Base-by-base conservation (phyloP, 2,797 vertebrate genomes). In the Rachycentron canadum region DNA sequence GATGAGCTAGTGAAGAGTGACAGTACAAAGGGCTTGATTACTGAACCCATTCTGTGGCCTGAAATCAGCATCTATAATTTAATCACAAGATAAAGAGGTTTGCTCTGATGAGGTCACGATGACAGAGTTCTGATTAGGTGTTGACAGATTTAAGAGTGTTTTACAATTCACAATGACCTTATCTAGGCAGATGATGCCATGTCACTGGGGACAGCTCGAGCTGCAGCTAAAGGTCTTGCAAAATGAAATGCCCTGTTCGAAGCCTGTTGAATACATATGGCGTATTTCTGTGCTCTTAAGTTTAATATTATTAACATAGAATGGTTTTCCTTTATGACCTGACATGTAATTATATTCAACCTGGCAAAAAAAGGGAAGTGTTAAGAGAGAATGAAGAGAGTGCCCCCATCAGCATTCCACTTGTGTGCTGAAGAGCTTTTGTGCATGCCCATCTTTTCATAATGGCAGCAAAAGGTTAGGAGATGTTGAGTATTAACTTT, bases 21-120 rank as follows among this genome's bases (percentile, higher is more conserved):
- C 32, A 63, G 41, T 21, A 50, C 71, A 66, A 76, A 68, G 45
- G 16, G 28, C n/a, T 53, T 82, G 83, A 86, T 86, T 74, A 63
- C 41, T 52, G 56, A 81, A 74, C 25, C 60, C 30, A 8, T 47
- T 65, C 40, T 57, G 45, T 57, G 64, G 55, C 58, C 72, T 76
- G 28, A 88, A 87, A 83, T 84, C 76, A 86, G 76, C 69, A 81
- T 83, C 47, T 69, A 49, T 73, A 74, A 88, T 87, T 70, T 59
- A 81, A 87, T 81, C 73, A 85, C 40, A 63, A 66, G 65, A 82
- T 76, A 13, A 85, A 78, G 23, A 32, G 32, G 25, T 52, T 30
- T 66, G 52, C 23, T 58, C 32, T 69, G 64, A 58, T 74, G 76
- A 82, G 76, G 78, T 86, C 76, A 71, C 13, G 2, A 19, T 66